These are phyloP conservation scores for Cetonia aurata DNA, from an alignment of 2,888 invertebrate species.

Conservation along the genomic window DNA sequence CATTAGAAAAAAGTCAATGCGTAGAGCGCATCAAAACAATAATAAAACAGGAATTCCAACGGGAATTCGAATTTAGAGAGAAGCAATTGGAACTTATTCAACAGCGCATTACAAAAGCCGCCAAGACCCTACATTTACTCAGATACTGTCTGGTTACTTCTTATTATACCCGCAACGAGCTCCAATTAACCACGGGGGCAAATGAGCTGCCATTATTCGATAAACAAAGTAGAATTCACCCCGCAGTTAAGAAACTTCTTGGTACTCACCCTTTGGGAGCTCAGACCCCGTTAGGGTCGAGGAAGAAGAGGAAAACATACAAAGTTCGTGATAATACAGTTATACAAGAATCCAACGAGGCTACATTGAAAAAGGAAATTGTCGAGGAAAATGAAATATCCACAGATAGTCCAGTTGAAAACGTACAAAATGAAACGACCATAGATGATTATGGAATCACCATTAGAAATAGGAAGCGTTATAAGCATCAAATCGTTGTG, in stretches of 20 bases:
- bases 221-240: slow-evolving; percentile 74
- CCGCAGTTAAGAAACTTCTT: slow-evolving; percentile 80
- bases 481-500: slow-evolving; percentile 65
- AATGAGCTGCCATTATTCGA: slow-evolving; percentile 56
- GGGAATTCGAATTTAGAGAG: slow-evolving; percentile 77
- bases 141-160: slow-evolving; percentile 72
- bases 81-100: slow-evolving; percentile 80
- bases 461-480: slow-evolving; percentile 59
- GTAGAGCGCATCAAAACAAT: slow-evolving; percentile 75
- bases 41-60: slow-evolving; percentile 78
- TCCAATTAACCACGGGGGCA: slow-evolving; percentile 64
- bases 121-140: slow-evolving; percentile 71
- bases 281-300: slow-evolving; percentile 36
- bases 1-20: slow-evolving; percentile 68
- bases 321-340: slow-evolving; percentile 42
- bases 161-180: slow-evolving; percentile 72
- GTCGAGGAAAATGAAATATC: slow-evolving; percentile 36
- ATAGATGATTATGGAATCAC: slow-evolving; percentile 42
- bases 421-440: slow-evolving; percentile 26
- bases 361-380: slow-evolving; percentile 15
- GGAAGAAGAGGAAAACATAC: slow-evolving; percentile 50
- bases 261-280: slow-evolving; percentile 70
- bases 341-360: slow-evolving; percentile 42
- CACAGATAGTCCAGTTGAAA: slow-evolving; percentile 35
- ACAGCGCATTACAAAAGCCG: slow-evolving; percentile 72